phyloP scores from a whole-genome alignment of 2,888 invertebrate genomes.

The Idaea biselata region DNA sequence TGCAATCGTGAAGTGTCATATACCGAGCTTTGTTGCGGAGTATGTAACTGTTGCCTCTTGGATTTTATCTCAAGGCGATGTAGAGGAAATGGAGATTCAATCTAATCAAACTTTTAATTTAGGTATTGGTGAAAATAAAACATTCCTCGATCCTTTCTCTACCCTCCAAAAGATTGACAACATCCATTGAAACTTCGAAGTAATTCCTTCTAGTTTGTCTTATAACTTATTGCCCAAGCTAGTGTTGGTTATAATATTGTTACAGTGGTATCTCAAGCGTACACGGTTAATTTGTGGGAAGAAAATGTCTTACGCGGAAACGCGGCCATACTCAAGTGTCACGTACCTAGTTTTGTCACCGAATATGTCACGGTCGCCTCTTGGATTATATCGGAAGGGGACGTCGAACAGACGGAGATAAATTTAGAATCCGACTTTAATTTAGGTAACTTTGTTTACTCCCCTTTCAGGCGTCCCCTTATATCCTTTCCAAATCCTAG shows the following conservation, averaged over 20 bases:
- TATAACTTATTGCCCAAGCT: neutral
- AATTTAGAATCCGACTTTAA: slow-evolving; percentile 65
- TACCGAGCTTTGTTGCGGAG: slow-evolving; percentile 95
- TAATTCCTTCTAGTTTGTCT: slow-evolving; percentile 4
- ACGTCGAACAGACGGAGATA: slow-evolving; percentile 78
- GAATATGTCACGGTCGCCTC: slow-evolving; percentile 93
- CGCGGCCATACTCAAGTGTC: slow-evolving; percentile 94
- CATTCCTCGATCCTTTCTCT: slow-evolving; percentile 15
- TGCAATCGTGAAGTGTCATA: slow-evolving; percentile 94
- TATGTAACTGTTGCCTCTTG: slow-evolving; percentile 92
- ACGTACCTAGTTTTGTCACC: slow-evolving; percentile 95
- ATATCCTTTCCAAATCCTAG: neutral
- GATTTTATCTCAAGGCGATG: slow-evolving; percentile 89
- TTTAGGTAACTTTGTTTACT: slow-evolving; percentile 55
- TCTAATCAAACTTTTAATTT: slow-evolving; percentile 57
- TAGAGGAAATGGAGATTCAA: slow-evolving; percentile 67
- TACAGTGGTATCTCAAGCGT: slow-evolving; percentile 93
- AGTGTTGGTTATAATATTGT: slow-evolving; percentile 35
- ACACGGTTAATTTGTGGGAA: slow-evolving; percentile 94
- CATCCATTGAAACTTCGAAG: neutral
- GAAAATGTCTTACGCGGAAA: slow-evolving; percentile 95
- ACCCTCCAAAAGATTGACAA: slow-evolving; percentile 19
- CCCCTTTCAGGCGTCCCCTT: slow-evolving; percentile 13
- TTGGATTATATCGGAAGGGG: slow-evolving; percentile 88
- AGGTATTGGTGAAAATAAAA: slow-evolving; percentile 47